Conservation (phyloP, 2,888 invertebrate species). For the Isoperla grammatica region DNA sequence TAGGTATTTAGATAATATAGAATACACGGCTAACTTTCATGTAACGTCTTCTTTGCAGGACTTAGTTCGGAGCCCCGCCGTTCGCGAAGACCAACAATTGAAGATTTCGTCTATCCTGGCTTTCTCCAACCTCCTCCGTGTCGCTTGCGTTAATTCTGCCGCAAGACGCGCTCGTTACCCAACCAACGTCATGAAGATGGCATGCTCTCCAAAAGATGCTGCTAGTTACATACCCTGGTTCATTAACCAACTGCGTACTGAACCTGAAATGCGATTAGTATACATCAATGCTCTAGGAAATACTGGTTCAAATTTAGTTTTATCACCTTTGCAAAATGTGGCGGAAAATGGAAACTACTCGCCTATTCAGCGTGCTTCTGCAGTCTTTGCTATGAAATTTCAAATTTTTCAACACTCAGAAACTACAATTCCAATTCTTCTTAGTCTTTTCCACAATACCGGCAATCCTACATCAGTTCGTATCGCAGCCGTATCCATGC, state of each 20-base stretch:
- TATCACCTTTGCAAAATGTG: slow-evolving; percentile 33
- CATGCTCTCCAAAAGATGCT: slow-evolving; percentile 32
- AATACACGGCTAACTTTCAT: too few relatives aligned
- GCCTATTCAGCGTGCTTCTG: slow-evolving; percentile 35
- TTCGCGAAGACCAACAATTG: slow-evolving; percentile 32
- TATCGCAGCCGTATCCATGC: slow-evolving; percentile 39
- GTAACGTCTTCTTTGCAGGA: slow-evolving; percentile 27
- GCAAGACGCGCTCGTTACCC: slow-evolving; percentile 34
- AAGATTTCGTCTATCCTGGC: slow-evolving; percentile 36
- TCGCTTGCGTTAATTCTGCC: slow-evolving; percentile 37
- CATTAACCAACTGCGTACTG: slow-evolving; percentile 23
- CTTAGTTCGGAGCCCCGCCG: slow-evolving; percentile 32
- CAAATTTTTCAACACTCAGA: slow-evolving; percentile 20
- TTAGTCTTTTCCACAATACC: slow-evolving; percentile 28
- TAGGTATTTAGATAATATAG: too few relatives aligned
- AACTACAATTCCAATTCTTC: slow-evolving; percentile 24
- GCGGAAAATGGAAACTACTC: slow-evolving; percentile 20
- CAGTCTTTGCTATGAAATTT: slow-evolving; percentile 38
- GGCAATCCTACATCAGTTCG: slow-evolving; percentile 26
- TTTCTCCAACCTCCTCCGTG: slow-evolving; percentile 37
- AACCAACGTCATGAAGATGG: slow-evolving; percentile 33
- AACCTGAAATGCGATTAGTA: slow-evolving; percentile 33
- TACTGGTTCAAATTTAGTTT: slow-evolving; percentile 37
- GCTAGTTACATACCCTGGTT: slow-evolving; percentile 32
- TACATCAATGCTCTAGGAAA: slow-evolving; percentile 40